Base-by-base conservation (phyloP, 2,797 vertebrate species). In the Ambastaia sidthimunki region DNA sequence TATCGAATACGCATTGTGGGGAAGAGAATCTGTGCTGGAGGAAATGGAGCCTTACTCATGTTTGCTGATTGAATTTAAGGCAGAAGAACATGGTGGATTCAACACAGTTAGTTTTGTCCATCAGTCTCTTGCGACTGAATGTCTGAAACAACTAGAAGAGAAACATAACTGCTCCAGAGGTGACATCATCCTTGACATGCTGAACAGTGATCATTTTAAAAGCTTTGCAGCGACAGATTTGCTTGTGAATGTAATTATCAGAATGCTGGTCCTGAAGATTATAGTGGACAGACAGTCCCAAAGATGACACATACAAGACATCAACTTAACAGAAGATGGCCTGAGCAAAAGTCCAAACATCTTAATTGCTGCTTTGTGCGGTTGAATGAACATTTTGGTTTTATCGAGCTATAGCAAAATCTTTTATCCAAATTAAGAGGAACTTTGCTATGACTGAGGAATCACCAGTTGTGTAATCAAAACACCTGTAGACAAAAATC, bases 41-140 rank as follows among this genome's bases (percentile, higher is more conserved):
- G 85, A 37, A 76, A 93, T 94, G 90, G 89, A 90, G 2, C 90
- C 55, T 0, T 94, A 90, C 75, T 92, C 91, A 25, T 93, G 91
- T 69, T 18, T 95, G 63, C 83, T 95, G 18, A 92, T 93, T 79
- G 87, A 85, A 18, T 87, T 83, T 16, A 86, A 59, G 10, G 44
- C 91, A 4, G 15, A 90, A 18, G 89, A 93, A 19, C 72, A 0
- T 81, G 88, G 75, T 0, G 85, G 21, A 41, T 92, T 92, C 78
- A 54, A 86, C 87, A 91, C 88, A 7, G 84, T 95, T 60, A 13
- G 89, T 0, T 90, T 95, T 82, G 90, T 93, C 78, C 93, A 95
- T 76, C 86, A 88, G 0, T 41, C 89, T 54, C 93, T 95, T 7
- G 93, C 93, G 10, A 77, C 25, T 18, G 84, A 71, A 0, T 95